These are phyloP conservation scores for Zosterops hypoxanthus DNA, from an alignment of 2,113 vertebrate species.

Conservation along the genomic window DNA sequence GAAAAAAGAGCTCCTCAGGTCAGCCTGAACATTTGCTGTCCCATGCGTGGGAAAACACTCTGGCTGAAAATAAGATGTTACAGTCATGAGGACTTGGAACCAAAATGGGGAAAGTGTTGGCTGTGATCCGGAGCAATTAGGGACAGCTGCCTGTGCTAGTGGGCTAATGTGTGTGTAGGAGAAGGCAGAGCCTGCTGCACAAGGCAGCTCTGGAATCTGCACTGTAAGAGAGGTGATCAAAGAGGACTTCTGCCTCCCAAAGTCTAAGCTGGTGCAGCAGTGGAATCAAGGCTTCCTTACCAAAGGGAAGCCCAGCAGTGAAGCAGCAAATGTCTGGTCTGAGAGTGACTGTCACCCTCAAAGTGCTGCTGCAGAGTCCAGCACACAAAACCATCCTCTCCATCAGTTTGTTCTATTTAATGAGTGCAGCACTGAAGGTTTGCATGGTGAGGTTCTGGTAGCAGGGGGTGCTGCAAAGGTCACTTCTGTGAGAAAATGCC, in stretches of 20 bases:
- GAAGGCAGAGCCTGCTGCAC: background rate
- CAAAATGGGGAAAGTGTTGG: constrained; percentile 16
- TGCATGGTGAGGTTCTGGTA: background rate
- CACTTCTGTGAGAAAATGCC: background rate
- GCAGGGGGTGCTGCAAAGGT: background rate
- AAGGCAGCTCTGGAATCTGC: background rate
- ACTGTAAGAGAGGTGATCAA: background rate
- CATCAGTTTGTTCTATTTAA: background rate
- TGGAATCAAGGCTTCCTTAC: background rate
- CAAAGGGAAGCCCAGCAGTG: background rate
- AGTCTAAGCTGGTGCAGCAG: background rate
- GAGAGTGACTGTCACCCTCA: background rate
- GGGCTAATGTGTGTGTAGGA: background rate
- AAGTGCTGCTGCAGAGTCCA: background rate
- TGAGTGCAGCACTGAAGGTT: background rate
- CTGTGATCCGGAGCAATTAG: background rate
- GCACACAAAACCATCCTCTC: background rate
- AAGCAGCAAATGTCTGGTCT: background rate
- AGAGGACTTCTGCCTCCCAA: background rate
- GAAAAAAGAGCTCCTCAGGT: background rate
- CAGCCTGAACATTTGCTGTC: constrained; percentile 9
- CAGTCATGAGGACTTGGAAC: constrained; percentile 34
- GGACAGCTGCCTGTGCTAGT: constrained; percentile 16
- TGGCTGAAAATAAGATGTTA: background rate
- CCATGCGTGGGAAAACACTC: background rate